phyloP scores from a whole-genome alignment of 1,140 invertebrate genomes.

The Centruroides sculpturatus region DNA sequence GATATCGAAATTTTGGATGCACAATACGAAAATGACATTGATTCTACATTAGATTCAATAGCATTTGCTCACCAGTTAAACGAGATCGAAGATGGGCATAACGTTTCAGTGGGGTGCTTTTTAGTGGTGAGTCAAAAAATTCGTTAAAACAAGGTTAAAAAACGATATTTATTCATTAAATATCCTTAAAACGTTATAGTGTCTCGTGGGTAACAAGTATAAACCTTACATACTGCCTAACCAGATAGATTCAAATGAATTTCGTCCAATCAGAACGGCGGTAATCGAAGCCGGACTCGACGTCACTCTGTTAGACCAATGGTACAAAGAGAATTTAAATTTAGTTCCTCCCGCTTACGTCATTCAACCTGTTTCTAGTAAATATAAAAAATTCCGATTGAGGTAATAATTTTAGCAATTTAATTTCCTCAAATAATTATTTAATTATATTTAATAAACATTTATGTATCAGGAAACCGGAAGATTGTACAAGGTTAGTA shows the following conservation, averaged over 20 bases:
- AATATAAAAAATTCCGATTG: too few species aligned
- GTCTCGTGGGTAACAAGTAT: slow-evolving; percentile 33
- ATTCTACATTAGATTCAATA: slow-evolving; percentile 31
- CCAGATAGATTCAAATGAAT: slow-evolving; percentile 25
- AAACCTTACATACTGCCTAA: slow-evolving; percentile 27
- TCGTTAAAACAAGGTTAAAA: too few species aligned
- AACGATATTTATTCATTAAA: background rate
- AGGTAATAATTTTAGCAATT: too few species aligned
- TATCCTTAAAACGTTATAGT: slow-evolving; percentile 16
- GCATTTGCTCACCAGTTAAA: slow-evolving; percentile 49
- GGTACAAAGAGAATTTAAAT: slow-evolving; percentile 20
- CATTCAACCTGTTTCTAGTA: background rate
- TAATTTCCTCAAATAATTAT: too few species aligned
- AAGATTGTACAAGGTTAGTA: too few species aligned
- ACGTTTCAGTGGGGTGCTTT: slow-evolving; percentile 59
- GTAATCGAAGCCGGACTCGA: slow-evolving; percentile 19
- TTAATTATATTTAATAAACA: too few species aligned
- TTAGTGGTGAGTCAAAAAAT: slow-evolving; percentile 43
- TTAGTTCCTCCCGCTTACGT: slow-evolving; percentile 5
- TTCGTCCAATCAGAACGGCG: slow-evolving; percentile 23
- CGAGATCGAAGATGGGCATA: slow-evolving; percentile 55
- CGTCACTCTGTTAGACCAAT: slow-evolving; percentile 23
- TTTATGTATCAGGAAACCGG: too few species aligned
- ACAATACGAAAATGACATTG: slow-evolving; percentile 47
- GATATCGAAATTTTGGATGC: slow-evolving; percentile 59